phyloP scores from a whole-genome alignment of 1,140 invertebrate species.

The Heliconius melpomene region DNA sequence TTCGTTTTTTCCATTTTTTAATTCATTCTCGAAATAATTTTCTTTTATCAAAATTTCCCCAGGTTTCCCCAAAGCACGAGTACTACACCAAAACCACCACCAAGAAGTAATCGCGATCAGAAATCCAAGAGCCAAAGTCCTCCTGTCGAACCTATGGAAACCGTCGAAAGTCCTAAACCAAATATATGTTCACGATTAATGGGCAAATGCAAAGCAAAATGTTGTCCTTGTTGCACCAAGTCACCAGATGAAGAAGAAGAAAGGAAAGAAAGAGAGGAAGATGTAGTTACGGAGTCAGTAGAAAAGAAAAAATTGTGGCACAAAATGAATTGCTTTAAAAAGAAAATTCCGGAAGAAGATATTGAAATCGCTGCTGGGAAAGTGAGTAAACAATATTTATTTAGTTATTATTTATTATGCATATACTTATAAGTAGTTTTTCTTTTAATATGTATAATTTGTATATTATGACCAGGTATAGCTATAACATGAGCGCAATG shows the following conservation, averaged over 20 bases:
- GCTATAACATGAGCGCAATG: background rate
- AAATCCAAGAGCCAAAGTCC: conserved; percentile 46
- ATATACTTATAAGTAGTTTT: too few relatives aligned
- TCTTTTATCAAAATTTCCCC: background rate
- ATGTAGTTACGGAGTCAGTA: background rate
- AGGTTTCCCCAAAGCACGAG: conserved; percentile 76
- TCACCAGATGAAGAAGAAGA: conserved; percentile 40
- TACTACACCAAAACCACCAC: conserved; percentile 71
- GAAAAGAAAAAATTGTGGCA: conserved; percentile 55
- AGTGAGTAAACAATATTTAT: conserved; percentile 46
- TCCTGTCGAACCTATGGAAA: conserved; percentile 29
- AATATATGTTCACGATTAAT: conserved; percentile 67
- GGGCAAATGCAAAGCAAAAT: conserved; percentile 67
- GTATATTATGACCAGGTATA: background rate
- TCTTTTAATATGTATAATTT: background rate
- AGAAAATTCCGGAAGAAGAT: conserved; percentile 57
- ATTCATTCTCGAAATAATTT: too few relatives aligned
- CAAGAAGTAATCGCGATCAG: conserved; percentile 51
- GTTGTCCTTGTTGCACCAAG: conserved; percentile 67
- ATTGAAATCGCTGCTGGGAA: conserved; percentile 66
- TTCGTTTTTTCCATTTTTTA: too few relatives aligned
- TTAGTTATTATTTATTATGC: too few relatives aligned
- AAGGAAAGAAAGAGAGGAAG: conserved; percentile 37
- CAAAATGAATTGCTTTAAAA: conserved; percentile 67
- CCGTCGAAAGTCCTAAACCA: conserved; percentile 47